Evolutionary conservation across 2,888 invertebrate species (phyloP).

Genomic region (Lycia hirtaria): DNA sequence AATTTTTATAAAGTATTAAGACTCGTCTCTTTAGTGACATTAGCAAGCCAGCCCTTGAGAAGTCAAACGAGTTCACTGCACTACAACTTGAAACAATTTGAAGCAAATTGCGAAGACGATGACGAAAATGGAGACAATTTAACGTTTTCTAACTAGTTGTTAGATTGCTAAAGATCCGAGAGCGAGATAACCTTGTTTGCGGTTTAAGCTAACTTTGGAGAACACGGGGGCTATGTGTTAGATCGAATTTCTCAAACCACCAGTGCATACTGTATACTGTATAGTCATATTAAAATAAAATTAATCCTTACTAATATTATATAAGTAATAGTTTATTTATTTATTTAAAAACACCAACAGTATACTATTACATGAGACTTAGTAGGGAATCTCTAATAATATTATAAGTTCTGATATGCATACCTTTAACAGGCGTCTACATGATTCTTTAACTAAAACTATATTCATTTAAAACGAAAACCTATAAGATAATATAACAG

Average conservation of each 20-base stretch:
- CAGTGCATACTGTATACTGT: too few species aligned
- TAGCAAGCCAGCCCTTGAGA: slow-evolving; percentile 3
- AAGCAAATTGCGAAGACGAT: neutral
- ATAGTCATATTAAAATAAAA: too few species aligned
- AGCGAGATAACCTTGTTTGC: neutral
- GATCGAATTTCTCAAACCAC: neutral
- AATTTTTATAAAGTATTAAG: slow-evolving; percentile 12
- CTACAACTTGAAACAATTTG: slow-evolving; percentile 9
- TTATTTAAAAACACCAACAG: too few species aligned
- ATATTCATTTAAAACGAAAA: too few species aligned
- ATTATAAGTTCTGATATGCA: too few species aligned
- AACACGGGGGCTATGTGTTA: neutral
- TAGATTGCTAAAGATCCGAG: neutral
- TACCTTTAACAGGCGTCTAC: too few species aligned
- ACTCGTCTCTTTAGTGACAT: slow-evolving; percentile 1
- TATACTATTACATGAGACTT: too few species aligned
- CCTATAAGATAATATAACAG: too few species aligned
- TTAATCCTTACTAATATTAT: too few species aligned
- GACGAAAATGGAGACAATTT: slow-evolving; percentile 4
- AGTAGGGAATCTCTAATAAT: too few species aligned
- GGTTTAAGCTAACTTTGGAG: neutral
- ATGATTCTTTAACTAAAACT: too few species aligned
- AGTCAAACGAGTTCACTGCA: slow-evolving; percentile 18
- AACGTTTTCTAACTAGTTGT: neutral
- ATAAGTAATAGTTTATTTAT: too few species aligned